These are phyloP conservation scores for Cnemophilus loriae DNA, from an alignment of 2,113 vertebrate genomes.

Conservation along the genomic window DNA sequence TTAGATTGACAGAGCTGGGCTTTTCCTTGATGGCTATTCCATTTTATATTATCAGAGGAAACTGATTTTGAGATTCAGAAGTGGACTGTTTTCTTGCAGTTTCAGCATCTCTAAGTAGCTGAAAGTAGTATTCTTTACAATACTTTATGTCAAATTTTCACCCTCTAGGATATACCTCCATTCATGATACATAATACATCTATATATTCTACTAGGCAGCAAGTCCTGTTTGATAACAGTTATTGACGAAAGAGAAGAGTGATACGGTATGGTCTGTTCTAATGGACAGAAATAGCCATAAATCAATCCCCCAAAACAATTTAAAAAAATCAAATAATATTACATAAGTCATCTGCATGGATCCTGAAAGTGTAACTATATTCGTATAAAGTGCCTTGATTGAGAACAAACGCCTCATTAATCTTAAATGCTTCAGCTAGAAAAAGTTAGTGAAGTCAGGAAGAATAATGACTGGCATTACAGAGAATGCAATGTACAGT, in stretches of 20 bases:
- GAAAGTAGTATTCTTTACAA: neutral
- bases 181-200: neutral
- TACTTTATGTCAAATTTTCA: neutral
- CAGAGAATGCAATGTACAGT: neutral
- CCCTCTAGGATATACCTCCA: neutral
- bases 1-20: neutral
- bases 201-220: neutral
- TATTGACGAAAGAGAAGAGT: neutral
- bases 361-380: conserved; percentile 47
- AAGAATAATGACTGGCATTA: conserved; percentile 71
- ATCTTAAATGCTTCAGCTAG: conserved; percentile 53
- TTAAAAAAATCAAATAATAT: neutral
- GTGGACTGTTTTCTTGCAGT: neutral
- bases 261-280: neutral
- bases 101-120: neutral
- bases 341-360: conserved; percentile 32
- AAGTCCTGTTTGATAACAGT: neutral
- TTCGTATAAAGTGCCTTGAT: conserved; percentile 62
- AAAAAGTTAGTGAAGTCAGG: conserved; percentile 51
- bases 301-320: neutral
- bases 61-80: neutral
- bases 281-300: neutral
- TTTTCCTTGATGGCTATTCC: neutral
- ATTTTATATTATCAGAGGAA: neutral
- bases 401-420: conserved; percentile 69